phyloP scores from a whole-genome alignment of 2,888 invertebrate species.

The Phalangium opilio region DNA sequence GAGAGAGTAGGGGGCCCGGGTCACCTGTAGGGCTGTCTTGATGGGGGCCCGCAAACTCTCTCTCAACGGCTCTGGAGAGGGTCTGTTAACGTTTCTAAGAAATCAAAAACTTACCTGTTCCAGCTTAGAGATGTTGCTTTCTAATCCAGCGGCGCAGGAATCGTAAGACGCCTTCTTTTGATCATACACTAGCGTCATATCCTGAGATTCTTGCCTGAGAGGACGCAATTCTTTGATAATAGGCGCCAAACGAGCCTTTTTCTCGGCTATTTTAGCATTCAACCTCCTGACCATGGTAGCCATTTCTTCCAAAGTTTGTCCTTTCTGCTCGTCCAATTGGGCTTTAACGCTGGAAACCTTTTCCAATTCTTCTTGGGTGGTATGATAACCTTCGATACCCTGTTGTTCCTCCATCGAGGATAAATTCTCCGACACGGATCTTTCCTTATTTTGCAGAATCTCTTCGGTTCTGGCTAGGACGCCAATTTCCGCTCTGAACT shows the following conservation, averaged over 20 bases:
- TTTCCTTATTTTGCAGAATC: slow-evolving; percentile 43
- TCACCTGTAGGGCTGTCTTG: too few species aligned
- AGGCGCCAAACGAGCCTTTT: slow-evolving; percentile 44
- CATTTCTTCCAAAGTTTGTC: slow-evolving; percentile 39
- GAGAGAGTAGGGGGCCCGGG: too few species aligned
- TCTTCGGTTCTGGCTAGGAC: slow-evolving; percentile 58
- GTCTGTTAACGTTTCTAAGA: too few species aligned
- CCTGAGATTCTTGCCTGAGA: slow-evolving; percentile 45
- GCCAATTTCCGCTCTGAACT: slow-evolving; percentile 57
- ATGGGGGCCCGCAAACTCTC: too few species aligned
- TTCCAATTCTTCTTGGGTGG: slow-evolving; percentile 42
- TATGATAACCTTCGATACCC: slow-evolving; percentile 35
- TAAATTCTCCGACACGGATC: slow-evolving; percentile 39
- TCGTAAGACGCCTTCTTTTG: slow-evolving; percentile 51
- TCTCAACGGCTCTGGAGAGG: too few species aligned
- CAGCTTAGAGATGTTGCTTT: slow-evolving; percentile 38
- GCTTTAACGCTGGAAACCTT: slow-evolving; percentile 40
- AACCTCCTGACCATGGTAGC: slow-evolving; percentile 37
- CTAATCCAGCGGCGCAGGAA: slow-evolving; percentile 42
- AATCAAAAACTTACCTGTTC: slow-evolving; percentile 35
- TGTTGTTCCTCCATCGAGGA: slow-evolving; percentile 27
- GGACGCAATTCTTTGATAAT: slow-evolving; percentile 46
- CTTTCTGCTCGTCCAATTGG: slow-evolving; percentile 37
- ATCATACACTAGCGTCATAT: slow-evolving; percentile 48
- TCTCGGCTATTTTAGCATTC: slow-evolving; percentile 42